Percentiles rank a stretch among this genome's conserved stretches.
Conservation (phyloP, 2,797 vertebrate genomes). For the Dryobates pubescens region DNA sequence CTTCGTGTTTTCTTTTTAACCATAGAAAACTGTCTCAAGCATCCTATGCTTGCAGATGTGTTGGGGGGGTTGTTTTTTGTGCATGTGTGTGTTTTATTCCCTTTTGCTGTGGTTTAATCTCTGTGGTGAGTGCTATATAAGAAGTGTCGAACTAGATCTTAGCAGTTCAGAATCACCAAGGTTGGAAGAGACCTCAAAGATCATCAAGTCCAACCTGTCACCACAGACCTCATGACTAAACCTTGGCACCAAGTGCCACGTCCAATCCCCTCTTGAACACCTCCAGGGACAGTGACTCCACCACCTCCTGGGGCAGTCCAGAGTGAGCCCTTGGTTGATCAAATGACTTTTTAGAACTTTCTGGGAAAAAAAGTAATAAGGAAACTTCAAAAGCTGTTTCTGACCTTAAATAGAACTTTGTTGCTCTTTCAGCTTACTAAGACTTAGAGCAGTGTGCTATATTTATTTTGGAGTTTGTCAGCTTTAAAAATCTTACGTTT, state of each 20-base stretch:
- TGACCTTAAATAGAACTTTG: not conserved
- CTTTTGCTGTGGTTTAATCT: not conserved
- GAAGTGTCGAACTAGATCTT: not conserved
- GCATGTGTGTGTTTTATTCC: not conserved
- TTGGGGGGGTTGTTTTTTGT: not conserved
- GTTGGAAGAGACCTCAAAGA: too few species aligned
- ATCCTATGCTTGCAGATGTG: not conserved
- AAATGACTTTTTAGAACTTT: not conserved
- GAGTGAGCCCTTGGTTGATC: not conserved
- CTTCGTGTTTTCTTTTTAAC: not conserved
- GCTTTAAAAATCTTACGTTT: not conserved
- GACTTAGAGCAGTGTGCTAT: not conserved
- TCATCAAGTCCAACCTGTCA: too few species aligned
- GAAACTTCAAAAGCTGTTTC: not conserved
- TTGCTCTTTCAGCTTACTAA: not conserved
- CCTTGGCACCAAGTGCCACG: too few species aligned
- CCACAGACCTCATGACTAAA: too few species aligned
- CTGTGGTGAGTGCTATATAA: not conserved
- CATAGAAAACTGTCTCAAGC: not conserved
- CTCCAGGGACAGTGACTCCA: too few species aligned
- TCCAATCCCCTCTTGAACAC: too few species aligned
- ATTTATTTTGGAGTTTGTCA: not conserved
- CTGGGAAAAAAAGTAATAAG: not conserved
- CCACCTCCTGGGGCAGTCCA: too few species aligned
- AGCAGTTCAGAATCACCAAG: too few species aligned